Evolutionary conservation across 2,888 invertebrate species (phyloP).

Genomic region (Drosophila multiciliata): DNA sequence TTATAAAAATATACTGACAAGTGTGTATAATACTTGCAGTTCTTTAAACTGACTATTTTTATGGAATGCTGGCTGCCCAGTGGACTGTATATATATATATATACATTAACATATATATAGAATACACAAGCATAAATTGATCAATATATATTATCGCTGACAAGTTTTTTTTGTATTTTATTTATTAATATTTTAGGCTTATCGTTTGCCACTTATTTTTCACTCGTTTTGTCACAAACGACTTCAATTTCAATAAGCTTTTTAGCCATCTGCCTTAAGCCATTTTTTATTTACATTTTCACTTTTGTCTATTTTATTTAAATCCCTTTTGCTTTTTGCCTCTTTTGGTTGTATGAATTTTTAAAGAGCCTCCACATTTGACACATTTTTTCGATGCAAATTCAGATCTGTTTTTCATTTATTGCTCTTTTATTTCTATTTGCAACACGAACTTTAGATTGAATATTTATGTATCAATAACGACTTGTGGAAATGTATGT

Average conservation of each 20-base stretch:
- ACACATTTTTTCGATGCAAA: background rate
- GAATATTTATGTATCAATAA: slow-evolving; percentile 25
- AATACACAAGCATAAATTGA: slow-evolving; percentile 6
- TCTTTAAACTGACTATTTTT: slow-evolving; percentile 54
- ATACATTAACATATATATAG: slow-evolving; percentile 6
- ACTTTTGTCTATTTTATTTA: background rate
- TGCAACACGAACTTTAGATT: background rate
- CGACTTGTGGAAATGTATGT: slow-evolving; percentile 1
- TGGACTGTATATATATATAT: background rate
- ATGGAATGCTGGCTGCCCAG: background rate
- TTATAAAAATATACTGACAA: slow-evolving; percentile 5
- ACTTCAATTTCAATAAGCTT: slow-evolving; percentile 18
- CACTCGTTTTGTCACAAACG: slow-evolving; percentile 8
- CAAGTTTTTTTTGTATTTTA: background rate
- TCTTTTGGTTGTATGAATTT: slow-evolving; percentile 6
- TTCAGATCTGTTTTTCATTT: slow-evolving; percentile 4
- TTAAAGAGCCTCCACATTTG: background rate
- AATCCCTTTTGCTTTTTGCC: background rate
- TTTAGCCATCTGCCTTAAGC: background rate
- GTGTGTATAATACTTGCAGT: slow-evolving; percentile 37
- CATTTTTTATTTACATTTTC: slow-evolving; percentile 5
- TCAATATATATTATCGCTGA: background rate
- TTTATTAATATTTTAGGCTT: background rate
- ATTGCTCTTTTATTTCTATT: slow-evolving; percentile 5
- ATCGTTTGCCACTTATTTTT: slow-evolving; percentile 16